A percentile compares a stretch with the other conserved stretches of the same genome.
Conservation (phyloP, 2,888 invertebrate species). For the Syritta pipiens region DNA sequence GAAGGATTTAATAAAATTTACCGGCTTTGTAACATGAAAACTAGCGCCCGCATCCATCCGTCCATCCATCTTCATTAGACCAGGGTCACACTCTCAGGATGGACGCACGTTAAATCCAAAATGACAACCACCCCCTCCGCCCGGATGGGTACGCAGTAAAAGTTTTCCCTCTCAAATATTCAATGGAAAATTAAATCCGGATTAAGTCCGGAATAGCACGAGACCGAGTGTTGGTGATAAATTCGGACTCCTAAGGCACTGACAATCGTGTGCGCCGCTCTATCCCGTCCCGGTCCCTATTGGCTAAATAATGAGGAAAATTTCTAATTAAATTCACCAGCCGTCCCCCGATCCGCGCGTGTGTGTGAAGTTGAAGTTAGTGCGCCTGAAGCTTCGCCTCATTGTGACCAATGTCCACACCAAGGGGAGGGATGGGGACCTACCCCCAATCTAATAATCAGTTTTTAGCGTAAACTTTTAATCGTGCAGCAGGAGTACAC, state of each 20-base stretch:
- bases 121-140: too few species aligned
- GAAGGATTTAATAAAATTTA: too few species aligned
- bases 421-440: too few species aligned
- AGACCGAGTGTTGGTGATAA: slow-evolving; percentile 30
- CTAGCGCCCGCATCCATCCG: too few species aligned
- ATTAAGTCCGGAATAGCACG: slow-evolving; percentile 23
- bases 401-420: slow-evolving; percentile 23
- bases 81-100: neutral
- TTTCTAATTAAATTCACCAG: slow-evolving; percentile 64
- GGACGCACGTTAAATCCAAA: too few species aligned
- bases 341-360: slow-evolving; percentile 1
- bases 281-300: slow-evolving; percentile 28
- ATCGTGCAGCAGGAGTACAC: slow-evolving; percentile 3
- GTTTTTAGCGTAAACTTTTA: slow-evolving; percentile 51
- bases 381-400: slow-evolving; percentile 20
- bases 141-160: too few species aligned
- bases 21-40: too few species aligned
- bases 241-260: neutral
- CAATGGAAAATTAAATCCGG: slow-evolving; percentile 2
- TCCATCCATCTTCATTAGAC: too few species aligned
- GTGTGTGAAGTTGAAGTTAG: slow-evolving; percentile 30
- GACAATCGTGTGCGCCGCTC: too few species aligned
- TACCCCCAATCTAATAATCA: slow-evolving; percentile 42
- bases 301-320: slow-evolving; percentile 49
- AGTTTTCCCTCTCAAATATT: slow-evolving; percentile 9